Conservation (phyloP, 2,797 vertebrate genomes). For the Cebuella pygmaea region DNA sequence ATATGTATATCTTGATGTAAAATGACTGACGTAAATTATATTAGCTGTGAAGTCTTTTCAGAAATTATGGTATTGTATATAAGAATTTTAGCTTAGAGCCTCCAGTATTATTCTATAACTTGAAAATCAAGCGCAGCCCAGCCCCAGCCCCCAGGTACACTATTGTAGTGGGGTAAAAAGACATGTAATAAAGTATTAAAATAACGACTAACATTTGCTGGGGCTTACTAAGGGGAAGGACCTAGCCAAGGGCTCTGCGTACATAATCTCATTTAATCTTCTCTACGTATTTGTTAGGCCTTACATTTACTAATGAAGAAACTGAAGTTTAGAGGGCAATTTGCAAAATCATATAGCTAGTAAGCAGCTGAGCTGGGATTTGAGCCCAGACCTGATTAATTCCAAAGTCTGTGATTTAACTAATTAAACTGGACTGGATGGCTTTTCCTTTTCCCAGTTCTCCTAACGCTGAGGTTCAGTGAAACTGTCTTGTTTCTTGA, state of each 20-base stretch:
- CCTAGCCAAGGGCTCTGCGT: neutral
- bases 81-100: constrained; percentile 30
- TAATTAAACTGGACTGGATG: neutral
- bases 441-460: neutral
- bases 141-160: neutral
- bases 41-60: constrained; percentile 27
- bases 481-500: neutral
- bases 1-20: neutral
- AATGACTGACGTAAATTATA: constrained; percentile 8
- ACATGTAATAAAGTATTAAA: constrained; percentile 30
- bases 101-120: constrained; percentile 3
- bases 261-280: constrained; percentile 53
- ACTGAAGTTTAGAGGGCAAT: constrained; percentile 49
- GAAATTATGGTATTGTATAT: constrained; percentile 42
- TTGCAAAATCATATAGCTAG: constrained; percentile 15
- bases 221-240: constrained; percentile 24
- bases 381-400: neutral
- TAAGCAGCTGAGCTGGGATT: constrained; percentile 40
- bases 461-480: neutral
- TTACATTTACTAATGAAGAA: constrained; percentile 50
- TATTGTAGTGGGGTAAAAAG: constrained; percentile 33
- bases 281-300: constrained; percentile 31
- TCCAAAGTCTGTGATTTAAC: constrained; percentile 33
- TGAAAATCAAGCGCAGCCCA: constrained; percentile 21
- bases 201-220: constrained; percentile 51